Evolutionary conservation across 2,888 invertebrate genomes (phyloP), one percentile per base, ranked within the genome.

Genomic region (Agonopterix alstromeriana): DNA sequence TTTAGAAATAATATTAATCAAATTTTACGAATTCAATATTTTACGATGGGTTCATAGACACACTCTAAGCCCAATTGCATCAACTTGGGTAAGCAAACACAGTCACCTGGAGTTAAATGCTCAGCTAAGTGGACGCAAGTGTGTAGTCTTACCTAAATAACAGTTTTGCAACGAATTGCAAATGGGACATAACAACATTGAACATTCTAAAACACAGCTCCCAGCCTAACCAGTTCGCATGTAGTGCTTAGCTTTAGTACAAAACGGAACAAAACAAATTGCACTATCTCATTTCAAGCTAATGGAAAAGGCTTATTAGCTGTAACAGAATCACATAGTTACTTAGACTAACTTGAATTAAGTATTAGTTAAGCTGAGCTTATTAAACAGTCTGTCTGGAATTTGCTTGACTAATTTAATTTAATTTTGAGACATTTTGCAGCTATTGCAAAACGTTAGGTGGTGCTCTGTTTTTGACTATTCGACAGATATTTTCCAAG

Each of bases 241-340:
- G 52, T 51, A 55, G 46, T 48, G 50, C 45, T 51, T 38, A 49
- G 45, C 47, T 48, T 52, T 46, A 51, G 49, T 14, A 48, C 48
- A 47, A 46, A 56, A 50, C 51, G 55, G 56, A 57, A 58, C 53
- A 48, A 55, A 56, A 47, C 53, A 43, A 48, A 12, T 48, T 46
- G 35, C 48, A 42, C 53, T 53, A 58, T 63, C 58, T 60, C 53
- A 57, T 60, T 61, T 56, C 50, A 53, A 42, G 45, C 48, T 48
- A 48, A 48, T 48, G 48, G 48, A 43, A 46, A 46, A 40, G 43
- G 49, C 49, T 49, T 49, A 49, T 49, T 46, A 43, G 43, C 49
- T 9, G 27, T n/a, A 48, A 35, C 42, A 41, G 41, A 46, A 46
- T 40, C 17, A 35, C 41, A 41, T 14, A 11, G 17, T 27, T 9